phyloP scores from a whole-genome alignment of 2,888 invertebrate species.

The Hemaris fuciformis region DNA sequence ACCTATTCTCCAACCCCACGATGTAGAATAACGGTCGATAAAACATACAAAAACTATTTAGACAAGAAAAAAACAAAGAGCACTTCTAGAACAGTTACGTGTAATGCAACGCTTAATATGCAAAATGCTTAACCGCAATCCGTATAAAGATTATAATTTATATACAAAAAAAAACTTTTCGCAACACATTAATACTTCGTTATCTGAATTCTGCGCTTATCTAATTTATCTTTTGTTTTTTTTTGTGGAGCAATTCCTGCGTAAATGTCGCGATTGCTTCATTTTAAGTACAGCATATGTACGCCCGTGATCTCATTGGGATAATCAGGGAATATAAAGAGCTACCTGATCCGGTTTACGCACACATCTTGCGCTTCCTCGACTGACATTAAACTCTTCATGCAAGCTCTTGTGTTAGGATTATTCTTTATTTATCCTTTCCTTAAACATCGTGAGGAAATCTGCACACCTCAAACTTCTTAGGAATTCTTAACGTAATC shows the following conservation, averaged over 20 bases:
- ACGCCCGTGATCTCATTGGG: no score
- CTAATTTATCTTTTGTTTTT: conserved; percentile 16
- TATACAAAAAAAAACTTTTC: conserved; percentile 12
- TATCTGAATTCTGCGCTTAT: conserved; percentile 21
- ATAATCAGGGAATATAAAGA: no score
- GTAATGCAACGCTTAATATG: conserved; percentile 31
- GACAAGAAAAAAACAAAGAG: not conserved
- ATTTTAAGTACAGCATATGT: not conserved
- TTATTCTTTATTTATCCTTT: no score
- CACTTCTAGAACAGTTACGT: conserved; percentile 4
- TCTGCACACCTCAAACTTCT: no score
- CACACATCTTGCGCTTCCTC: no score
- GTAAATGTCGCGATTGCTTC: conserved; percentile 21
- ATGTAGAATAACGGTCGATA: no score
- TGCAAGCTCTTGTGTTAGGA: no score
- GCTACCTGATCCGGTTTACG: no score
- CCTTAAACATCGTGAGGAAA: no score
- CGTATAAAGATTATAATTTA: conserved; percentile 46
- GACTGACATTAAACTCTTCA: no score
- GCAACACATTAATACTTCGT: conserved; percentile 14
- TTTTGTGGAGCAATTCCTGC: conserved; percentile 21
- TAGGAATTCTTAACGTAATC: no score
- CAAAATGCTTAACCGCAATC: conserved; percentile 46
- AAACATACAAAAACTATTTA: not conserved
- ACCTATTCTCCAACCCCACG: no score